Conservation (phyloP, 2,113 vertebrate genomes). For the Peucedramus taeniatus region DNA sequence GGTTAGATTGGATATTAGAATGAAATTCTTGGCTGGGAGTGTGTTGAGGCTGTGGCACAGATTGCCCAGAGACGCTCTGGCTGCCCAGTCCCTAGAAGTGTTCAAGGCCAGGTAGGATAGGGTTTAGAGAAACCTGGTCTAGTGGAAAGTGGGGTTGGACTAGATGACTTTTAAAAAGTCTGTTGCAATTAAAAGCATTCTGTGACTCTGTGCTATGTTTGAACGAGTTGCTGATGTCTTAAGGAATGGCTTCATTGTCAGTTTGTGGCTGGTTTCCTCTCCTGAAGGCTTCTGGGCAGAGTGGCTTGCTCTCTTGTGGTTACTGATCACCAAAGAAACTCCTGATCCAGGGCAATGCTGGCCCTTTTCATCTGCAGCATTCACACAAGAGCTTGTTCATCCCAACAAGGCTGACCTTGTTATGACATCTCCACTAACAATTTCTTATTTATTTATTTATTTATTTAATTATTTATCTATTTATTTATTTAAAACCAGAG, state of each 20-base stretch:
- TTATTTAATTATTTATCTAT: too few species aligned
- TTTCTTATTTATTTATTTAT: not conserved
- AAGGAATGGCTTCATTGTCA: not conserved
- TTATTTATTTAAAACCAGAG: not conserved
- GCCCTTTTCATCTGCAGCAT: not conserved
- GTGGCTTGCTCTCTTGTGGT: not conserved
- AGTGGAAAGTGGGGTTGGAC: not conserved
- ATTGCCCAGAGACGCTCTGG: not conserved
- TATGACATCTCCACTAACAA: not conserved
- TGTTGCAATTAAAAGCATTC: not conserved
- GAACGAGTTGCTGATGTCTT: not conserved
- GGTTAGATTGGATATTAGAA: not conserved
- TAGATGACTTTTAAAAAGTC: not conserved
- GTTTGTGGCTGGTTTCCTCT: not conserved
- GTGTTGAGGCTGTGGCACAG: not conserved
- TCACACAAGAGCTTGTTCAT: not conserved
- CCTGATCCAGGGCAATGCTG: not conserved
- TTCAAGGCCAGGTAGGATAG: not conserved
- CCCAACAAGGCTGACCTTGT: not conserved
- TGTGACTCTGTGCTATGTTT: not conserved
- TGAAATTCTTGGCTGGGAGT: not conserved
- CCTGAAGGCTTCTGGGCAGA: not conserved
- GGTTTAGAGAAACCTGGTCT: not conserved
- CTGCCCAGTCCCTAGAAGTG: not conserved
- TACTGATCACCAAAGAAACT: not conserved